These are phyloP conservation scores for Ctenopoma multispine DNA, from an alignment of 2,797 vertebrate species.

Conservation along the genomic window DNA sequence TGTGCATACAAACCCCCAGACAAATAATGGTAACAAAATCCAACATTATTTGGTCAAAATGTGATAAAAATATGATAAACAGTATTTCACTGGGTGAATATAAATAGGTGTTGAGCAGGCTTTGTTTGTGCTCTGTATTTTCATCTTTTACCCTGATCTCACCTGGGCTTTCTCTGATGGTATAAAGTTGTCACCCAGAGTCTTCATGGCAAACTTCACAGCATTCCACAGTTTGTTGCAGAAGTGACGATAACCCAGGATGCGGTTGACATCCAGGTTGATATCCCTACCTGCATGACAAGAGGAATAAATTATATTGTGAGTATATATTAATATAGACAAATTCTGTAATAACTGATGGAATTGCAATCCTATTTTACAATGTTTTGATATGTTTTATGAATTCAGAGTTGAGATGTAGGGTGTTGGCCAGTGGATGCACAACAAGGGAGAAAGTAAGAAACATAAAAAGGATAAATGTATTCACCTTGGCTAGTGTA, in stretches of 20 bases:
- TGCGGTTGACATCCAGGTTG: conserved; percentile 94
- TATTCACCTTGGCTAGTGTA: conserved; percentile 88
- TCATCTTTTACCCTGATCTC: conserved; percentile 47
- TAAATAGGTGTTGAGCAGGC: neutral
- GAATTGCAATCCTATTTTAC: neutral
- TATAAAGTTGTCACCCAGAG: conserved; percentile 87
- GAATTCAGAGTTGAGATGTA: conserved; percentile 19
- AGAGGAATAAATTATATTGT: conserved; percentile 7
- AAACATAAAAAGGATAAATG: conserved; percentile 20
- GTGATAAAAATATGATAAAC: neutral
- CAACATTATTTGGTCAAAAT: conserved; percentile 20
- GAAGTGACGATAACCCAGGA: conserved; percentile 93
- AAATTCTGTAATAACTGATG: neutral
- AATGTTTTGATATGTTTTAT: conserved; percentile 1
- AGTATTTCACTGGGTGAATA: neutral
- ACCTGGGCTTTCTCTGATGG: conserved; percentile 86
- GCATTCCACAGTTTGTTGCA: conserved; percentile 98
- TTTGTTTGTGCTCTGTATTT: conserved; percentile 4
- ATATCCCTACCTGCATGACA: conserved; percentile 89
- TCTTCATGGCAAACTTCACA: conserved; percentile 91
- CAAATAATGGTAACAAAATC: neutral
- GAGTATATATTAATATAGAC: conserved; percentile 7
- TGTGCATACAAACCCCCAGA: conserved; percentile 13
- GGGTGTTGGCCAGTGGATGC: conserved; percentile 4
- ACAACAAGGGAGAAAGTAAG: conserved; percentile 4